Percentiles rank a stretch among this genome's conserved stretches.
Evolutionary conservation across 2,113 vertebrate genomes (phyloP).

Genomic region (Rhinolophus sinicus): DNA sequence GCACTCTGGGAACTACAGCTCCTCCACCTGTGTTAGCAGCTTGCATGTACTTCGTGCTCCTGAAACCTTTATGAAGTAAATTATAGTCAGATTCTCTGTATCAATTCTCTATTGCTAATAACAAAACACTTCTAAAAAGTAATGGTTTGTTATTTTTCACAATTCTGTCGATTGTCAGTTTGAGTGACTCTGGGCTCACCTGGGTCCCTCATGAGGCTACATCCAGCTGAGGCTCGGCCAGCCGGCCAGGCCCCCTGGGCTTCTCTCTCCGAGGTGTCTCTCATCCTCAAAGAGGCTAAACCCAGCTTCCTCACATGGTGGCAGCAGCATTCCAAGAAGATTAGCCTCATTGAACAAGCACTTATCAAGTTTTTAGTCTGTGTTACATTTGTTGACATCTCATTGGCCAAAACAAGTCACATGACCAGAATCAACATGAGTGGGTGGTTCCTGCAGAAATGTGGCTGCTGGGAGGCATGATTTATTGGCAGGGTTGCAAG

Average conservation of each 20-base stretch:
- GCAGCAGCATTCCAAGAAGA: neutral
- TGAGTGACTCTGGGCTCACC: neutral
- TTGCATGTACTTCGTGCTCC: neutral
- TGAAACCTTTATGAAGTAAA: neutral
- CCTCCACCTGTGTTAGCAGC: neutral
- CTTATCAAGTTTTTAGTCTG: neutral
- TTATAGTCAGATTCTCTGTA: neutral
- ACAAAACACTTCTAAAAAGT: neutral
- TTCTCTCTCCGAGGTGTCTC: neutral
- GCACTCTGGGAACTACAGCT: neutral
- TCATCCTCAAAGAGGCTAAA: neutral
- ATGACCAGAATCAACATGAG: neutral
- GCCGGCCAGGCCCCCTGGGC: neutral
- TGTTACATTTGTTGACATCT: neutral
- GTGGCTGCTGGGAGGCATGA: neutral
- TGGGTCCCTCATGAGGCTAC: neutral
- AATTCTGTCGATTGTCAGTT: neutral
- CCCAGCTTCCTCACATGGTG: neutral
- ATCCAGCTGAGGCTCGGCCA: neutral
- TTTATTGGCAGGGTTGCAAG: neutral
- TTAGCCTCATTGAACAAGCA: neutral
- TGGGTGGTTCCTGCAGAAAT: neutral
- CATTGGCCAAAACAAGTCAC: slow-evolving; percentile 19
- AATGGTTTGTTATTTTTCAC: neutral
- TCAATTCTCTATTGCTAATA: neutral